Base-by-base conservation (phyloP, 2,888 invertebrate genomes). In the Aleiodes alternator region DNA sequence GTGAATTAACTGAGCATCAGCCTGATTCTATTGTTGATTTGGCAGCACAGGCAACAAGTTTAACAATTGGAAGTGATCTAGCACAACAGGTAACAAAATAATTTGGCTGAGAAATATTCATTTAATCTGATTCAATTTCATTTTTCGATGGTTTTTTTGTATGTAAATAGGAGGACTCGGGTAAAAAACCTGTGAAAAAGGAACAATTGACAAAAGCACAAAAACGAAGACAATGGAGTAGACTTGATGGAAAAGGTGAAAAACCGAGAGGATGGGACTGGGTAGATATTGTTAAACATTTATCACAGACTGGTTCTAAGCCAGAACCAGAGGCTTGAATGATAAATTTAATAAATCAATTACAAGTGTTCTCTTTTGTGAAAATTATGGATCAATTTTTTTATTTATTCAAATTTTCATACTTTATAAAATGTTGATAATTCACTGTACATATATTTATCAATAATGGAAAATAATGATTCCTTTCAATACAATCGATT, bases 281-380 rank as follows among this genome's bases (percentile, higher is more conserved):
- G 98, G 94, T 98, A 9, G 98, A 98, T 87, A 94, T 98, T 78
- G 95, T 98, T n/a, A 97, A 96, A 89, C 98, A 98, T 90, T 92
- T 98, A 76, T 96, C 96, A 9, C 98, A 98, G 88, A 94, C 94
- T 70, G 93, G 92, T 78, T 90, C 90, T 61, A 91, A 92, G 84
- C 90, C 90, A 72, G 90, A 91, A 64, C 83, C 84, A 73, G 87
- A 87, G 66, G 84, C 86, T 70, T 87, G 84, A 82, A 38, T 38
- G 38, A 38, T 38, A 38, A 79, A 38, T 72, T 55, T 9, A 66
- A 61, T 64, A 64, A 79, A 61, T 79, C 76, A 78, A 69, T 43
- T 43, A 57, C 2, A 59, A 71, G 34, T 34, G 34, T 80, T 76
- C 69, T 80, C 81, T 71, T 8, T 9, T 79, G 80, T 70, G 73